Base-by-base conservation (phyloP, 2,113 vertebrate species). In the Himantopus leucocephalus region DNA sequence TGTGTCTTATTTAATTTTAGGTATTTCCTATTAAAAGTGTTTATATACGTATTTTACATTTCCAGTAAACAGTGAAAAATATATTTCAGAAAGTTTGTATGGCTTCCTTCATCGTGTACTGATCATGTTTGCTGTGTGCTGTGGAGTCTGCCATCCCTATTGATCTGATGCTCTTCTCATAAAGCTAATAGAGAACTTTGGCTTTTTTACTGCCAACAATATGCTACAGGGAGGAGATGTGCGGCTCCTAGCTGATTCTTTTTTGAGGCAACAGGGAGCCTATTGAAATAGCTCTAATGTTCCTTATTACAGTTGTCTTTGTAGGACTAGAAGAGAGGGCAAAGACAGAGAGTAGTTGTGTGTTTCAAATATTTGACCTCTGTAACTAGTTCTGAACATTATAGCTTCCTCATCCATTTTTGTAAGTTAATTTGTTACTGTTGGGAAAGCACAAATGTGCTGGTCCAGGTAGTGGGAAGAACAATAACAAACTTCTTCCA, bases 91-190 rank as follows among this genome's bases (percentile, higher is more conserved):
- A 70, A 47, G 30, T 70, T 30, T 77, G 8, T 37, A 9, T 39
- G 37, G 24, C 43, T 30, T 58, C 41, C 30, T 81, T 74, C 3
- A 1, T 80, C 39, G 21, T 4, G 4, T 39, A 13, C 41, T 66
- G 39, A 34, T 60, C 26, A 17, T 22, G 18, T 5, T 18, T 2
- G 1, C 22, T 0, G 0, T 16, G 23, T 60, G 48, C 59, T 73
- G 10, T 70, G 64, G 39, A 85, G 48, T 27, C 72, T 87, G 72
- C 26, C 43, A 45, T 41, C 30, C 30, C 26, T 43, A 6, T 19
- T 78, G 43, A 26, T 4, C 4, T 15, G 17, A 75, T 83, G 43
- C 74, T 79, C 50, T 39, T 85, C 12, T 45, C n/a, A 22, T 34
- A 77, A 74, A 50, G 8, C 73, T 66, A 9, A 26, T n/a, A 26